Percentiles rank a stretch among this genome's conserved stretches.
These are phyloP conservation scores for Zingel zingel DNA, from an alignment of 2,113 vertebrate species.

Conservation along the genomic window DNA sequence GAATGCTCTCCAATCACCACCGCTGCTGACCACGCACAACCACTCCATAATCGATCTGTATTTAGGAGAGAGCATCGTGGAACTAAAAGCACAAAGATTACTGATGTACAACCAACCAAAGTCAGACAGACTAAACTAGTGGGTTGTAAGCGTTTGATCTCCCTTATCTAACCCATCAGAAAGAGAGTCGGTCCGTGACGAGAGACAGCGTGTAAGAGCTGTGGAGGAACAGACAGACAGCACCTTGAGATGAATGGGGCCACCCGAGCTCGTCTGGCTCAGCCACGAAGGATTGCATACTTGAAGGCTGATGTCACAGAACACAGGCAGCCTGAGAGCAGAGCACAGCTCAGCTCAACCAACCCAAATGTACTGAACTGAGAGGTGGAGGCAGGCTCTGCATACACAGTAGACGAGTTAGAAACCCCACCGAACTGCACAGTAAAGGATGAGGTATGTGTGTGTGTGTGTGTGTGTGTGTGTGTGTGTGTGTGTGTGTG, in stretches of 20 bases:
- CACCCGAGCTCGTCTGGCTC: constrained; percentile 61
- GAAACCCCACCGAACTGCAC: constrained; percentile 31
- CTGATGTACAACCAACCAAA: constrained; percentile 8
- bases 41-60: constrained; percentile 8
- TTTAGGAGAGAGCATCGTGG: not conserved
- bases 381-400: constrained; percentile 21
- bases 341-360: constrained; percentile 44
- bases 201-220: not conserved
- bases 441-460: not conserved
- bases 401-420: constrained; percentile 24
- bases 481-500: not conserved
- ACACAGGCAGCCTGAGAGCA: constrained; percentile 54
- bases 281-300: constrained; percentile 71
- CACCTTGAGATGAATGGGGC: constrained; percentile 72
- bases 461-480: not conserved
- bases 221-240: constrained; percentile 38
- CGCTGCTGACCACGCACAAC: not conserved
- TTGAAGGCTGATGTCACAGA: constrained; percentile 81
- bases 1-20: constrained; percentile 1
- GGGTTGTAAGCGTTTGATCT: constrained; percentile 35
- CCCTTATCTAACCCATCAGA: constrained; percentile 25
- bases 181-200: not conserved
- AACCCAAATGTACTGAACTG: constrained; percentile 1
- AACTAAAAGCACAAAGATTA: constrained; percentile 9
- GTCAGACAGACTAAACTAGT: constrained; percentile 6